phyloP scores from a whole-genome alignment of 2,888 invertebrate species.

The Pheosia tremula region DNA sequence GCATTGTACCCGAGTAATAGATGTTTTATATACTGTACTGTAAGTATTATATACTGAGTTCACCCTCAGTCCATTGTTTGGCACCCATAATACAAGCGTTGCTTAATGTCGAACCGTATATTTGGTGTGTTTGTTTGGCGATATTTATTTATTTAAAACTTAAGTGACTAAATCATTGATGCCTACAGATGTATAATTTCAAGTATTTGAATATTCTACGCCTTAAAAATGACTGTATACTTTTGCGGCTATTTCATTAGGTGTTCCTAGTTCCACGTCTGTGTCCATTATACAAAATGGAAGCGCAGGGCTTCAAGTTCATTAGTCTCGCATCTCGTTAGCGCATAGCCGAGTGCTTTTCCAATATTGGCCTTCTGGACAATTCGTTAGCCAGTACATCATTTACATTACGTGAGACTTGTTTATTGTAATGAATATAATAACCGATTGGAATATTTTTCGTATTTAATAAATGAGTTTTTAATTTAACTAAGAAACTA shows the following conservation, averaged over 20 bases:
- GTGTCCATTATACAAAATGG: constrained; percentile 78
- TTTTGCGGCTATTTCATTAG: constrained; percentile 14
- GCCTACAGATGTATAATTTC: too few relatives aligned
- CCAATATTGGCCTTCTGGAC: constrained; percentile 78
- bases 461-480: neutral
- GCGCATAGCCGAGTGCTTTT: constrained; percentile 75
- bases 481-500: too few relatives aligned
- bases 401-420: constrained; percentile 32
- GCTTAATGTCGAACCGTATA: too few relatives aligned
- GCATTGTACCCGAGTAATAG: too few relatives aligned
- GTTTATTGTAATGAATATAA: constrained; percentile 16
- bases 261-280: constrained; percentile 56
- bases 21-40: too few relatives aligned
- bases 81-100: too few relatives aligned
- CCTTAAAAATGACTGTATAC: constrained; percentile 12
- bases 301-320: constrained; percentile 80
- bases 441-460: neutral
- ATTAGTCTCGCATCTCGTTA: constrained; percentile 81
- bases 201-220: neutral
- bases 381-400: constrained; percentile 39
- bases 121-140: too few relatives aligned
- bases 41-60: too few relatives aligned
- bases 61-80: too few relatives aligned
- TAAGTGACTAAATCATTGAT: neutral
- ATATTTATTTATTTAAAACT: too few relatives aligned